Conservation (phyloP, 2,888 invertebrate genomes). For the Asteroscopus sphinx region DNA sequence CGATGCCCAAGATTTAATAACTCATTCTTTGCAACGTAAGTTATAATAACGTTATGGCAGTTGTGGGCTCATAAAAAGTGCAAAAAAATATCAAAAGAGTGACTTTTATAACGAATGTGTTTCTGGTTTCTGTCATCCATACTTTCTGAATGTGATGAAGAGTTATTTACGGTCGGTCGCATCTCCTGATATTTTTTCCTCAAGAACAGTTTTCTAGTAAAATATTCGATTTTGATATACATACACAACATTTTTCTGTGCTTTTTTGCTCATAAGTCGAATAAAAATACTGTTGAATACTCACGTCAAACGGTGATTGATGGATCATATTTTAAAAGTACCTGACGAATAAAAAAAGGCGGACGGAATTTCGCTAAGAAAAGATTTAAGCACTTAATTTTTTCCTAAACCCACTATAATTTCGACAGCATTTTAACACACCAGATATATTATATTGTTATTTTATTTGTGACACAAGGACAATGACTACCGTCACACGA, state of each 20-base stretch:
- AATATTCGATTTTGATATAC: constrained; percentile 24
- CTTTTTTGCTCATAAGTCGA: constrained; percentile 28
- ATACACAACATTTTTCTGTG: constrained; percentile 7
- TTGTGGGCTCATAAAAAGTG: constrained; percentile 55
- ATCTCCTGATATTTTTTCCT: constrained; percentile 31
- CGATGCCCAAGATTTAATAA: constrained; percentile 38
- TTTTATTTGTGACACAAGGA: no score
- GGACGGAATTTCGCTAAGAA: no score
- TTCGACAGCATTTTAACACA: no score
- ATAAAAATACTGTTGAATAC: constrained; percentile 29
- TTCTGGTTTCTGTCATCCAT: constrained; percentile 49
- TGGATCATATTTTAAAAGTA: constrained; percentile 33
- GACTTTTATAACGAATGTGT: constrained; percentile 49
- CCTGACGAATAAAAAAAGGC: no score
- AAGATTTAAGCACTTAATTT: no score
- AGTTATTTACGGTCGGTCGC: constrained; percentile 39
- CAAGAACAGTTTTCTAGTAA: constrained; percentile 23
- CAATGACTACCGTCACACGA: no score
- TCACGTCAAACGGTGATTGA: constrained; percentile 32
- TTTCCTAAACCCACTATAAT: no score
- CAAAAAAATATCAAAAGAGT: constrained; percentile 51
- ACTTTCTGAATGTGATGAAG: constrained; percentile 28
- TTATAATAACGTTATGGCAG: constrained; percentile 55
- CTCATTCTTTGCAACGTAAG: constrained; percentile 38
- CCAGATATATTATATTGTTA: no score